phyloP scores from a whole-genome alignment of 1,140 invertebrate species.

The Hestina assimilis region DNA sequence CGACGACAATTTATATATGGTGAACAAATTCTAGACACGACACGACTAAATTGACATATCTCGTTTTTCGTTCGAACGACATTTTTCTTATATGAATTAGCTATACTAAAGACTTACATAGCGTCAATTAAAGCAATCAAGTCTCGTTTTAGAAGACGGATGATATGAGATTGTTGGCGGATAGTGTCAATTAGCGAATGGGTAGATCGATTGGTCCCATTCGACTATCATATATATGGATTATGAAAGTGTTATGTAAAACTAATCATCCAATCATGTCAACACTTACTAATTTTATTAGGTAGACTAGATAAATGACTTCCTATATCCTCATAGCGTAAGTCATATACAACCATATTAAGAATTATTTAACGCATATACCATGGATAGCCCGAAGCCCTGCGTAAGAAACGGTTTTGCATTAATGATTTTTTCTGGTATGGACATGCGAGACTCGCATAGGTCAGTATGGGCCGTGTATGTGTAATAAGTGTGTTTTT shows the following conservation, averaged over 20 bases:
- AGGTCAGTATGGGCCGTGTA: no score
- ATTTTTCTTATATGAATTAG: slow-evolving; percentile 19
- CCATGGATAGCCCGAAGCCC: no score
- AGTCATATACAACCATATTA: slow-evolving; percentile 1
- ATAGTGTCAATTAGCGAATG: slow-evolving; percentile 38
- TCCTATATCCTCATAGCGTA: slow-evolving; percentile 9
- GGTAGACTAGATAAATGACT: slow-evolving; percentile 21
- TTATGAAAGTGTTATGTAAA: slow-evolving; percentile 40
- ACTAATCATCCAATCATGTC: slow-evolving; percentile 30
- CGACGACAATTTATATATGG: slow-evolving; percentile 7
- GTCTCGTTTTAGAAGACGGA: slow-evolving; percentile 7
- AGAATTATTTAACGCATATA: no score
- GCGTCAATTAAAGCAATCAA: slow-evolving; percentile 10
- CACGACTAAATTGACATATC: neutral
- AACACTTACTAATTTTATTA: slow-evolving; percentile 26
- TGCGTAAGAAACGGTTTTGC: no score
- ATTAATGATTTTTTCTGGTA: no score
- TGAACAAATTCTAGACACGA: neutral
- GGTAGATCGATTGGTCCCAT: slow-evolving; percentile 27
- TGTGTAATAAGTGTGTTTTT: no score
- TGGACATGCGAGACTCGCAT: no score
- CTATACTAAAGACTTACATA: neutral
- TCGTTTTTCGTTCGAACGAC: neutral
- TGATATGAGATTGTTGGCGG: slow-evolving; percentile 19
- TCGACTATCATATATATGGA: slow-evolving; percentile 27